Percentiles rank a stretch among this genome's conserved stretches.
These are phyloP conservation scores for Metalampra italica DNA, from an alignment of 2,888 invertebrate species.

Conservation along the genomic window DNA sequence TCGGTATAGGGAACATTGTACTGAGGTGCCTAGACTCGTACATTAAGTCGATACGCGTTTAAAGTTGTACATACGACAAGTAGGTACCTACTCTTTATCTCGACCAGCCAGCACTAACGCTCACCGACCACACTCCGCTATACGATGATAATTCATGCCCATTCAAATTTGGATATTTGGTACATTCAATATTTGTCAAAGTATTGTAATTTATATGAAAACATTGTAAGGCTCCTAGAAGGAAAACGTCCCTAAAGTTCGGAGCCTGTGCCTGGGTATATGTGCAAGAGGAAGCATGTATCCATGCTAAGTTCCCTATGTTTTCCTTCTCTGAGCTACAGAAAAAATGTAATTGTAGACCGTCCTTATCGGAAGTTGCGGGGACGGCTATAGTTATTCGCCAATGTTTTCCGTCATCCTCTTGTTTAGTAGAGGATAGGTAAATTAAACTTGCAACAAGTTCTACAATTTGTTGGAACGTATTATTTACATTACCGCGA, in stretches of 20 bases:
- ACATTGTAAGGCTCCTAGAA: slow-evolving; percentile 61
- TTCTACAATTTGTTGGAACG: no score
- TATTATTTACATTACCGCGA: no score
- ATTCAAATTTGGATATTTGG: slow-evolving; percentile 1
- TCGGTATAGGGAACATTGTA: slow-evolving; percentile 26
- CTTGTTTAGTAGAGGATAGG: slow-evolving; percentile 26
- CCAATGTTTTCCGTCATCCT: slow-evolving; percentile 51
- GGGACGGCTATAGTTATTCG: slow-evolving; percentile 54
- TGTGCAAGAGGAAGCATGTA: slow-evolving; percentile 41
- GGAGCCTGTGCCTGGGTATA: slow-evolving; percentile 63
- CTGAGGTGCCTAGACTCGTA: slow-evolving; percentile 30
- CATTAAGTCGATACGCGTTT: slow-evolving; percentile 24
- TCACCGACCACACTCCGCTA: slow-evolving; percentile 37
- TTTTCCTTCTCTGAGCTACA: slow-evolving; percentile 59
- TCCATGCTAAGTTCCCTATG: slow-evolving; percentile 59
- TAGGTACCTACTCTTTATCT: slow-evolving; percentile 21
- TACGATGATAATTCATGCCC: slow-evolving; percentile 9
- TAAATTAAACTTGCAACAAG: no score
- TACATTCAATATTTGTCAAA: slow-evolving; percentile 2
- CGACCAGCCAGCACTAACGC: slow-evolving; percentile 37
- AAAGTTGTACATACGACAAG: slow-evolving; percentile 30
- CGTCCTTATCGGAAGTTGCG: slow-evolving; percentile 73
- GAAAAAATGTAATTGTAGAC: slow-evolving; percentile 47
- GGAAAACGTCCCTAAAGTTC: slow-evolving; percentile 51
- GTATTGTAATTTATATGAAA: slow-evolving; percentile 25